Evolutionary conservation across 2,113 vertebrate genomes (phyloP).

Genomic region (Micronycteris hirsuta): DNA sequence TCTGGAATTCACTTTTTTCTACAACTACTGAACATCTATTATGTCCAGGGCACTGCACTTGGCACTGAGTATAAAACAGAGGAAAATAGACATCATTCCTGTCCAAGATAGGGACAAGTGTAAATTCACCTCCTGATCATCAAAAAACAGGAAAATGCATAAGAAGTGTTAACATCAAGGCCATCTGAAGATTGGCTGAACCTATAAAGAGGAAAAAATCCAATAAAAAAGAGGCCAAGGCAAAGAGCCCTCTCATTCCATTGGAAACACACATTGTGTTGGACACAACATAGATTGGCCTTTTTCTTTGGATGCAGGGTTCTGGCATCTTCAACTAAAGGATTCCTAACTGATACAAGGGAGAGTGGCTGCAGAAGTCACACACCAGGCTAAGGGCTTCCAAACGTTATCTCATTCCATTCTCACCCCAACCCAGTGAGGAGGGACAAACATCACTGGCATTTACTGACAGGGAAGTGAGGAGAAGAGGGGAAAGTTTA

Average conservation of each 20-base stretch:
- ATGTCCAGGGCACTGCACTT: not conserved
- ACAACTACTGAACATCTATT: not conserved
- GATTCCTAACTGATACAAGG: not conserved
- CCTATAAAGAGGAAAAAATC: not conserved
- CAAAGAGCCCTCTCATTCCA: not conserved
- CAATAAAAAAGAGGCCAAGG: not conserved
- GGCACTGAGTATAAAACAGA: not conserved
- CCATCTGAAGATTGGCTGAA: not conserved
- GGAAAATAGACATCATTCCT: not conserved
- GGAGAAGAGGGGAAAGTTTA: not conserved
- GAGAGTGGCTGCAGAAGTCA: not conserved
- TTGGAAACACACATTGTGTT: rapidly evolving
- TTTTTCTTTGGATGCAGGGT: not conserved
- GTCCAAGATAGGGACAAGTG: not conserved
- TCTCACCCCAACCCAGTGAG: not conserved
- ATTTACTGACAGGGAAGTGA: not conserved
- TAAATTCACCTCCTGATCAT: not conserved
- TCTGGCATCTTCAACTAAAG: not conserved
- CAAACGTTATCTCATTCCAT: not conserved
- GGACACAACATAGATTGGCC: not conserved
- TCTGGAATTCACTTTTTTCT: not conserved
- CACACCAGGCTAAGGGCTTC: not conserved
- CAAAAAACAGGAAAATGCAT: not conserved
- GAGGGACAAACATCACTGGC: not conserved
- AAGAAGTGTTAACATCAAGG: not conserved